Percentiles rank a stretch among this genome's conserved stretches.
Evolutionary conservation across 2,113 vertebrate genomes (phyloP).

Genomic region (Fregata magnificens): DNA sequence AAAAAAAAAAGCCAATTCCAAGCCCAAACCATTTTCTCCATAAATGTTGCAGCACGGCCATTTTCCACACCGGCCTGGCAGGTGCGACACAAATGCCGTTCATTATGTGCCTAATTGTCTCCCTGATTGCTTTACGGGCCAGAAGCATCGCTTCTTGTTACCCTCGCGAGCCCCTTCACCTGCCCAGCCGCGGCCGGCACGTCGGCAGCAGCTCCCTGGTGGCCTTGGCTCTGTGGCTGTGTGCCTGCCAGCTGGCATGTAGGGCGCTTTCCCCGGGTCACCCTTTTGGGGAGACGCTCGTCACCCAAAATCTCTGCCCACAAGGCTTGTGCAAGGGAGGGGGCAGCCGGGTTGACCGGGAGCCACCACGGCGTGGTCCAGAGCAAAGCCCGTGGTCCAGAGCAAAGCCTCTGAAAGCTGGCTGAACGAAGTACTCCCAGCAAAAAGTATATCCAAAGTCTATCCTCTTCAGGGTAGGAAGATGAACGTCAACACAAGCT

Average conservation of each 20-base stretch:
- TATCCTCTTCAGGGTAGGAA: not conserved
- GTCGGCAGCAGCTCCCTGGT: not conserved
- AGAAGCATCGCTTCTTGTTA: not conserved
- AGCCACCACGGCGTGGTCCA: fast-evolving
- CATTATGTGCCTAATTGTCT: not conserved
- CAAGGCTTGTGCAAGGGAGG: not conserved
- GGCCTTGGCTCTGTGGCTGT: not conserved
- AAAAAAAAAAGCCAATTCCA: not conserved
- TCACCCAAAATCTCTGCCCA: not conserved
- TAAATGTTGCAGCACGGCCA: not conserved
- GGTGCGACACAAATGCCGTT: fast-evolving
- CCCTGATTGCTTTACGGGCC: not conserved
- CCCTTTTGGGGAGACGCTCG: not conserved
- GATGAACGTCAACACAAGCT: not conserved
- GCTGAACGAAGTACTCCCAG: not conserved
- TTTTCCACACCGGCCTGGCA: fast-evolving
- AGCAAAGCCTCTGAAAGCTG: not conserved
- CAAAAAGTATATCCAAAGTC: not conserved
- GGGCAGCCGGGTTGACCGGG: not conserved
- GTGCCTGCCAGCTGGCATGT: not conserved
- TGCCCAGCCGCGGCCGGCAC: fast-evolving
- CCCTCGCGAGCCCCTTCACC: fast-evolving
- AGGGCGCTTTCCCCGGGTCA: not conserved
- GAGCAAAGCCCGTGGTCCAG: not conserved
- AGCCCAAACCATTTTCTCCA: not conserved